Evolutionary conservation across 2,888 invertebrate genomes (phyloP), one percentile per base, ranked within the genome.

Genomic region (Electrophaes corylata): DNA sequence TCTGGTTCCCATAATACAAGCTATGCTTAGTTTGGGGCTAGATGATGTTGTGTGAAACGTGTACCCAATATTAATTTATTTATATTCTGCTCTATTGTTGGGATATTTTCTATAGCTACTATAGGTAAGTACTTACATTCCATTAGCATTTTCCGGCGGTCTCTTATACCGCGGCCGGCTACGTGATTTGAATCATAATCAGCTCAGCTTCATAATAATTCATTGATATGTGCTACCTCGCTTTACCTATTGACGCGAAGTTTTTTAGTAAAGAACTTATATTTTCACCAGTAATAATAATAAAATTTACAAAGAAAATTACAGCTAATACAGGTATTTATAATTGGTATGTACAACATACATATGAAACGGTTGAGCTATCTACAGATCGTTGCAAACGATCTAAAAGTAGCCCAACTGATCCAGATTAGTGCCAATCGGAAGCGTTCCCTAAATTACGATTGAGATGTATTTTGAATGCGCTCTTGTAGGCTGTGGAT

Each of bases 141-240:
- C 67, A 74, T 70, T 70, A 73, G 70, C 69, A 72, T 72, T 69
- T 71, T 69, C 60, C 60, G 53, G 67, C 65, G 66, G 66, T 72
- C 70, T 70, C 68, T 54, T 61, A 29, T 29, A 62, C 43, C 53
- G 50, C 45, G 47, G 16, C 40, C 35, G 40, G 39, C 58, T 54
- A 66, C 73, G 77, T 73, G 76, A 67, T 56, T 14, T 35, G 77
- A 76, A 72, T 76, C 39, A 16, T 68, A 74, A 76, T 71, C 57
- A 63, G 59, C 64, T 64, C 54, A 48, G 64, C 65, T 64, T 66
- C 68, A 67, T 71, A 70, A 69, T 73, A 71, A 72, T 72, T 73
- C 64, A 72, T 72, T 67, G 72, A 71, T 76, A 70, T 72, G 67
- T 69, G 51, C 50, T 45, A 44, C 19, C 55, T 62, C 50, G 43